Conservation (phyloP, 2,888 invertebrate species). For the Prenolepis imparis region DNA sequence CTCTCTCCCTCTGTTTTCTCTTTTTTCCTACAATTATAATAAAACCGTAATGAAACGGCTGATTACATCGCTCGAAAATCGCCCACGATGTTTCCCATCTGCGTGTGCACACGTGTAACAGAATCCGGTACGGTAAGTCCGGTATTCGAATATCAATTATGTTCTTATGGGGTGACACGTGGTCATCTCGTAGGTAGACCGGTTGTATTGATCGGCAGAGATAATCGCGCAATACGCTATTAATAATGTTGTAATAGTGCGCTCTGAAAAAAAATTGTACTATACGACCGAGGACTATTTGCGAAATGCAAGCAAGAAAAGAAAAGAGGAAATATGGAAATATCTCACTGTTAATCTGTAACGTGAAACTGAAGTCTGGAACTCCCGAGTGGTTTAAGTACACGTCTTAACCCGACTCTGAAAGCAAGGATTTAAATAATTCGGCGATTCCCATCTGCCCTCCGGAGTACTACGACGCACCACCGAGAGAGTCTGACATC, state of each 20-base stretch:
- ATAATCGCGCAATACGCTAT: slow-evolving; percentile 51
- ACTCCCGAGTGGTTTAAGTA: slow-evolving; percentile 14
- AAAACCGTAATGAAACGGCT: slow-evolving; percentile 60
- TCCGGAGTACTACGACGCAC: not conserved
- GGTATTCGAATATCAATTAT: slow-evolving; percentile 49
- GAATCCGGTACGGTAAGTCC: slow-evolving; percentile 36
- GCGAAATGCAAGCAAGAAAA: not conserved
- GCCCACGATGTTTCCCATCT: slow-evolving; percentile 24
- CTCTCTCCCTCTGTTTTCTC: not conserved
- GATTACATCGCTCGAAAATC: slow-evolving; percentile 46
- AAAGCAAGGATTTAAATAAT: slow-evolving; percentile 45
- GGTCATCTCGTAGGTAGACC: slow-evolving; percentile 70
- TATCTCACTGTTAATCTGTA: slow-evolving; percentile 17
- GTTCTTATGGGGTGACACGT: slow-evolving; percentile 9
- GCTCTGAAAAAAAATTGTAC: slow-evolving; percentile 1
- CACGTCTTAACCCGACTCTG: not conserved
- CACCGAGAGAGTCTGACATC: slow-evolving; percentile 14
- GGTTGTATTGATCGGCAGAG: slow-evolving; percentile 64
- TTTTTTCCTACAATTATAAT: slow-evolving; percentile 48
- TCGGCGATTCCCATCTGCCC: slow-evolving; percentile 41
- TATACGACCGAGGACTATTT: not conserved
- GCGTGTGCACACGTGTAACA: not conserved
- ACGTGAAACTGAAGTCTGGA: not conserved
- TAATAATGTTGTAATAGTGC: slow-evolving; percentile 40
- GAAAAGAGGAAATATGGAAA: not conserved